Evolutionary conservation across 2,113 vertebrate species (phyloP).

Genomic region (Sapajus apella): DNA sequence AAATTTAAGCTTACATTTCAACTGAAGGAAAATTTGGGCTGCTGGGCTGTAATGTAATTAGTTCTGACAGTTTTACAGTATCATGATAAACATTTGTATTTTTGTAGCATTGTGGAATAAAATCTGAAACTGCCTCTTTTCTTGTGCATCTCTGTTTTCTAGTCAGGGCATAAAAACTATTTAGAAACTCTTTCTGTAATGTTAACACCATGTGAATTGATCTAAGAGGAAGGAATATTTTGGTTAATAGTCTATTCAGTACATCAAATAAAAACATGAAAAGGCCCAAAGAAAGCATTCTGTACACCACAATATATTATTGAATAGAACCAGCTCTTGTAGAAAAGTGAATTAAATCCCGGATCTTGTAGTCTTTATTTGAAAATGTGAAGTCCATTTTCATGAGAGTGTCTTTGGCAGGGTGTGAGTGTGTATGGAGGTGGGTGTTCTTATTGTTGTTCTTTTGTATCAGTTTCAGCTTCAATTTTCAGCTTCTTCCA

Average conservation of each 20-base stretch:
- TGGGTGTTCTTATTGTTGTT: no score
- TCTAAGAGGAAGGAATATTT: not conserved
- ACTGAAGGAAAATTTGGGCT: not conserved
- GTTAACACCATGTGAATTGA: not conserved
- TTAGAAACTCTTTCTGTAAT: constrained; percentile 28
- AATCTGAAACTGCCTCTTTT: not conserved
- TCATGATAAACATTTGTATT: not conserved
- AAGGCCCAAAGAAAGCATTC: constrained; percentile 33
- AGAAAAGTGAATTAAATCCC: constrained; percentile 31
- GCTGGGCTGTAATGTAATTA: not conserved
- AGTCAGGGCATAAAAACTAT: not conserved
- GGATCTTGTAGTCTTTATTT: constrained; percentile 22
- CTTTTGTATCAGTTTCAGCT: not conserved
- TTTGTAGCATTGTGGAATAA: not conserved
- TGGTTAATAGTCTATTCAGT: not conserved
- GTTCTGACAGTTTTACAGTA: not conserved
- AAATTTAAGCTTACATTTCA: not conserved
- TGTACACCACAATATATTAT: not conserved
- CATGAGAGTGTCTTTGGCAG: not conserved
- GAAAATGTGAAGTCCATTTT: constrained; percentile 60
- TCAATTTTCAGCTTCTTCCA: constrained; percentile 60
- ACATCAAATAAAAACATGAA: constrained; percentile 30
- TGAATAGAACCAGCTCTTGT: not conserved
- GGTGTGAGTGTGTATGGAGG: not conserved
- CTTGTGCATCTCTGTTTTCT: not conserved